Evolutionary conservation across 2,797 vertebrate genomes (phyloP), one percentile per base, ranked within the genome.

Genomic region (Heteromormyrus szaboi): DNA sequence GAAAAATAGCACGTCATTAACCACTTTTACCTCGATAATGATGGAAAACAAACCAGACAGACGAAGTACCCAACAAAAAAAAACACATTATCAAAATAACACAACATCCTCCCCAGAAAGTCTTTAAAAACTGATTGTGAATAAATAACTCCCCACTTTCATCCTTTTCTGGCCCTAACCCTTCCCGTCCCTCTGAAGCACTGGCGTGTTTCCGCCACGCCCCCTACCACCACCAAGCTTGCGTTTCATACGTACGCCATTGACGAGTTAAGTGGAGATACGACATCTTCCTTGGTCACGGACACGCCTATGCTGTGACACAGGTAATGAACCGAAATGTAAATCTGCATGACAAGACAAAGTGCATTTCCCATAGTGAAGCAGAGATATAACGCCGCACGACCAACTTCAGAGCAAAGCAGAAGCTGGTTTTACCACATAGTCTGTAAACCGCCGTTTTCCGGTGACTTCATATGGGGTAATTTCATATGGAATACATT

Each of bases 91-190:
- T 83, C 17, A 44, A 81, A 44, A 48, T 79, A 88, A 81, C 3
- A 54, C 12, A 14, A 53, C 29, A 83, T 59, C 5, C 29, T 51
- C 33, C 48, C 83, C 22, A 68, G 79, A 17, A 84, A 37, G n/a
- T 19, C 86, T 87, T 87, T 68, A 33, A 87, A 87, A 88, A 41
- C n/a, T 56, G 44, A 51, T 46, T 33, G 41, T 8, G 14, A 65
- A 88, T 88, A 88, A 88, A 88, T 65, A 84, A 14, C 12, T 50
- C 22, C 11, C 72, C 44, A 59, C 12, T 88, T 88, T 44, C 17
- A 5, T 33, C 44, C 0, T 54, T 12, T 37, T 86, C 50, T 56
- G 37, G 2, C 1, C 22, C 51, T 14, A 25, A 9, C 46, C 25
- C n/a, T 22, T 19, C 14, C 41, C 2, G 51, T n/a, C 48, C 56